Evolutionary conservation across 2,113 vertebrate genomes (phyloP), one percentile per base, ranked within the genome.

Genomic region (Ranitomeya variabilis): DNA sequence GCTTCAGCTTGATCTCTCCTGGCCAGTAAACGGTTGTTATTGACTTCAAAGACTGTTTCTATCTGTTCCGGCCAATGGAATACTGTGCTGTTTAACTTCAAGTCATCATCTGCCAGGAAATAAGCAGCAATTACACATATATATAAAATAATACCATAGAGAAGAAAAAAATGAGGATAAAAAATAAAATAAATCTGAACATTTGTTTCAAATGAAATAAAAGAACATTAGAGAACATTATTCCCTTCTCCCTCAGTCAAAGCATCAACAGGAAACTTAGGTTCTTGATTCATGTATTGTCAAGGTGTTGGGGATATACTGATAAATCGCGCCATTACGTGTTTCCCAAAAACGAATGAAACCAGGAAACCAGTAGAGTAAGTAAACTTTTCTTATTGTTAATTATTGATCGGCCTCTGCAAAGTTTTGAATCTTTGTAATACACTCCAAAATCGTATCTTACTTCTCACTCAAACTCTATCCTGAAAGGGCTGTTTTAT

Each of bases 11-110:
- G 82, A 69, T 92, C 89, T 90, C 91, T 96, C 76, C 85, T 91
- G 14, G 37, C 89, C 57, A 37, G 45, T 85, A 97, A 87, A 12
- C 92, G 60, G 10, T 64, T 90, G 86, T 93, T 93, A 89, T 92
- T 93, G 31, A 82, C 91, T 16, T 98, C 95, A 91, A 97, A 96
- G 78, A 96, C 84, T 15, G 87, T 89, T 69, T 93, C 90, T 80
- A 98, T 97, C 80, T 95, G 91, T 21, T 89, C 92, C 0, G 96
- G 96, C 97, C 97, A 99, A 59, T 94, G 93, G 90, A 98, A 96
- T 82, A 97, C 92, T 14, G 26, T 87, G 82, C 95, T 94, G 89
- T 98, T 97, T 91, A 99, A 89, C 85, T 93, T 95, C 89, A 98
- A 90, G 89, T 99, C 97, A 73, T 96, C 95, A 81, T 51, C 97